Conservation (phyloP, 2,888 invertebrate species). For the Caenorhabditis afra region DNA sequence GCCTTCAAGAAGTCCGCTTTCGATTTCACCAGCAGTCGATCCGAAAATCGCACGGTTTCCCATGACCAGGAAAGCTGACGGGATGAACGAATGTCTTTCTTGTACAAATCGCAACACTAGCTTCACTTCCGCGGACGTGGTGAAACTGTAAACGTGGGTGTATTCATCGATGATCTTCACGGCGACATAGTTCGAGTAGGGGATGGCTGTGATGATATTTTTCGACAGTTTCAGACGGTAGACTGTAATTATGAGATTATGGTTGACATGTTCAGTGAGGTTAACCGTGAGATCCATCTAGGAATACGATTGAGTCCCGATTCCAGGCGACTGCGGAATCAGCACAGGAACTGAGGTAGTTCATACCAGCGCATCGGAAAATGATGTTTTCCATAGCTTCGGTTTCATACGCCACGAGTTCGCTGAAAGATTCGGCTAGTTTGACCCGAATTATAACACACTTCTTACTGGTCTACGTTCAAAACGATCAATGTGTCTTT, state of each 20-base stretch:
- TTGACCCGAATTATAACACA: too few species aligned
- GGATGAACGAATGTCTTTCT: conserved; percentile 35
- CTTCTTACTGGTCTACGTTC: background rate
- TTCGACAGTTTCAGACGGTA: conserved; percentile 31
- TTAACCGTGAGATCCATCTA: conserved; percentile 7
- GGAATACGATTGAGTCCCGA: conserved; percentile 10
- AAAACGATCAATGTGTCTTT: conserved; percentile 12
- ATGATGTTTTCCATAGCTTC: conserved; percentile 23
- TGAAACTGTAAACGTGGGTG: conserved; percentile 24
- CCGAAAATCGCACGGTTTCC: conserved; percentile 18
- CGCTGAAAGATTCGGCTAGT: background rate
- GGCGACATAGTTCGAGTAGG: background rate
- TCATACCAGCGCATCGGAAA: conserved; percentile 23
- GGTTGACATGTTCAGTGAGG: background rate
- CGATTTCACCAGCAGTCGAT: conserved; percentile 43
- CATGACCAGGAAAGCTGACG: conserved; percentile 11
- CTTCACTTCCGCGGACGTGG: background rate
- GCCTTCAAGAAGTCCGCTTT: conserved; percentile 3
- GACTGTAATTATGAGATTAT: conserved; percentile 13
- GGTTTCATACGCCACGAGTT: conserved; percentile 20
- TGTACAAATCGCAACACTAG: conserved; percentile 28
- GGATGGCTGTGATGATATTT: conserved; percentile 27
- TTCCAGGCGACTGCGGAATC: conserved; percentile 29
- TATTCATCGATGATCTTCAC: conserved; percentile 46
- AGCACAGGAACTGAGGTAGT: conserved; percentile 29